Evolutionary conservation across 2,888 invertebrate genomes (phyloP), one percentile per base, ranked within the genome.

Genomic region (Alitta virens): DNA sequence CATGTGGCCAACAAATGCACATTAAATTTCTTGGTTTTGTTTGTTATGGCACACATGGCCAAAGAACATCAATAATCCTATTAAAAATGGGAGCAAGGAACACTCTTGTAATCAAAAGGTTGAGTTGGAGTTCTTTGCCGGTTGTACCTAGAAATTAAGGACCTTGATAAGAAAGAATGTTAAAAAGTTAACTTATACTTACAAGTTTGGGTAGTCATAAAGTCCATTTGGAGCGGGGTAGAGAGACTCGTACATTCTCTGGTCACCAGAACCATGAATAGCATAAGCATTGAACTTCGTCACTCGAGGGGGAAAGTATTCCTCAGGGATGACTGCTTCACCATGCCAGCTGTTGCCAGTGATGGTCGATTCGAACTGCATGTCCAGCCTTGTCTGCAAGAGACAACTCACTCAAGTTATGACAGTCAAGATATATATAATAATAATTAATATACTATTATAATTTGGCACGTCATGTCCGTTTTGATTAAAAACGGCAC

Each of bases 251-350:
- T 85, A 85, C 26, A 73, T 71, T 12, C 85, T 71, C 3, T 75
- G 72, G 1, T 72, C 72, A 1, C 75, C 83, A 12, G 75, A 73
- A 1, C 85, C 85, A 66, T 85, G 85, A 43, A 85, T 84, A 49
- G 84, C 84, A 70, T 83, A 86, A 2, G 85, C 85, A 70, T 86
- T 86, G 72, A 86, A 83, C 63, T 79, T 82, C 40, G 77, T 74
- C 3, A 85, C 81, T 52, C 72, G 69, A 9, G 77, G 77, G 16
- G 85, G 85, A 52, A 86, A 80, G 71, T 85, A 85, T 1, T 77
- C 75, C 3, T 76, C 65, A 1, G 85, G 85, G 54, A 86, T 80
- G 38, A 74, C 72, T 1, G 82, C 83, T 25, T 66, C 64, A 24
- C 85, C 83, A 24, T 68, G 72, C 84, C 85, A 85, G n/a, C 65